These are phyloP conservation scores for Cartodere bifasciata DNA, from an alignment of 2,888 invertebrate genomes.

Conservation along the genomic window DNA sequence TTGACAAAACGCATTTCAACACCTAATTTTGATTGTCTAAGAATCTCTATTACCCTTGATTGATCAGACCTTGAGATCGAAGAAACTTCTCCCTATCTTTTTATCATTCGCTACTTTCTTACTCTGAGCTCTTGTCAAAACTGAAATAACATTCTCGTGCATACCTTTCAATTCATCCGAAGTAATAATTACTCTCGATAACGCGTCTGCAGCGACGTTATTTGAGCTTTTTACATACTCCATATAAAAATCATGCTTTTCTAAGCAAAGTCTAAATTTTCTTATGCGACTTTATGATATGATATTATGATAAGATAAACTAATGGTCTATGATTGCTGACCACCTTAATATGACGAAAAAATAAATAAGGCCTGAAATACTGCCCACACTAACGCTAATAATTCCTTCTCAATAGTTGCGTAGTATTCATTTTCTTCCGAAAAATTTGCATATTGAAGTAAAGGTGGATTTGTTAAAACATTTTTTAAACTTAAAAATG, in stretches of 20 bases:
- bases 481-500: slow-evolving; percentile 13
- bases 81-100: background rate
- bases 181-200: slow-evolving; percentile 1
- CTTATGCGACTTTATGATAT: slow-evolving; percentile 2
- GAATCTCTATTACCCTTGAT: slow-evolving; percentile 1
- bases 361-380: slow-evolving; percentile 15
- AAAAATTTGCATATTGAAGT: slow-evolving; percentile 13
- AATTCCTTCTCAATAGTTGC: slow-evolving; percentile 13
- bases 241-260: slow-evolving; percentile 5
- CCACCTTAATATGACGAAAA: too few species aligned
- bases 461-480: slow-evolving; percentile 11
- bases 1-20: too few species aligned
- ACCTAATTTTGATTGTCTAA: slow-evolving; percentile 1
- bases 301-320: slow-evolving; percentile 4
- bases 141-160: slow-evolving; percentile 1
- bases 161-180: slow-evolving; percentile 3
- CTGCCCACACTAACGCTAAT: slow-evolving; percentile 17
- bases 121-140: slow-evolving; percentile 3
- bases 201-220: slow-evolving; percentile 4
- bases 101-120: slow-evolving; percentile 1
- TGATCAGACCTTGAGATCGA: slow-evolving; percentile 3
- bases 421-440: slow-evolving; percentile 10
- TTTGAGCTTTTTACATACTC: slow-evolving; percentile 4
- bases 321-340: slow-evolving; percentile 4
- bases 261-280: slow-evolving; percentile 3